Evolutionary conservation across 2,888 invertebrate species (phyloP), one percentile per base, ranked within the genome.

Genomic region (Rhamnusium bicolor): DNA sequence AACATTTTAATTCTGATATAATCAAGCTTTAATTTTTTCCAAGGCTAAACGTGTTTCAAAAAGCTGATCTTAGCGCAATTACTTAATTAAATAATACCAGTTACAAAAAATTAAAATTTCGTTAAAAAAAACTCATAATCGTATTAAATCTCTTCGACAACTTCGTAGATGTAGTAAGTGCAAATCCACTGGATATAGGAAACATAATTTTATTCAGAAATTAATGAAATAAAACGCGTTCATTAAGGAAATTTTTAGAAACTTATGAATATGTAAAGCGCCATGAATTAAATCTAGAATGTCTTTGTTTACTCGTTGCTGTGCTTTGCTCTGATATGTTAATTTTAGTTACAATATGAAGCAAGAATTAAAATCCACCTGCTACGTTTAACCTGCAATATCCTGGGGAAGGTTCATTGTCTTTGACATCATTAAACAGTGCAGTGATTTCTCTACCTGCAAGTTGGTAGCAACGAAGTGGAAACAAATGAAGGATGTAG

Each of bases 401-500:
- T 63, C 63, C 65, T 24, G 65, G 49, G 46, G 40, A 49, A 56
- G 58, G 71, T 71, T 71, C 71, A 71, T 71, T 71, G 71, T 71
- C 71, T 71, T 63, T 56, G 70, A 61, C 51, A 51, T 69, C 32
- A 68, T 60, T 40, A 58, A 27, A 29, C 29, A 58, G 40, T 58
- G 54, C 47, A 56, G 29, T 49, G 46, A 60, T 49, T 68, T 60
- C 49, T 12, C 27, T 40, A 46, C 46, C 56, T 58, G 68, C 67
- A 71, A 62, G 71, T 74, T 65, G 65, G 67, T 29, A 53, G 67
- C 68, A 65, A n/a, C 74, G 54, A 54, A 74, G 74, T 65, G 72
- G 74, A 74, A 72, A 74, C 69, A 61, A 69, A 72, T 62, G 72
- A 72, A 69, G 66, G 72, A 63, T 63, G 18, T 51, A 27, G 63